Evolutionary conservation across 1,140 invertebrate genomes (phyloP), one percentile per base, ranked within the genome.

Genomic region (Ooceraea biroi): DNA sequence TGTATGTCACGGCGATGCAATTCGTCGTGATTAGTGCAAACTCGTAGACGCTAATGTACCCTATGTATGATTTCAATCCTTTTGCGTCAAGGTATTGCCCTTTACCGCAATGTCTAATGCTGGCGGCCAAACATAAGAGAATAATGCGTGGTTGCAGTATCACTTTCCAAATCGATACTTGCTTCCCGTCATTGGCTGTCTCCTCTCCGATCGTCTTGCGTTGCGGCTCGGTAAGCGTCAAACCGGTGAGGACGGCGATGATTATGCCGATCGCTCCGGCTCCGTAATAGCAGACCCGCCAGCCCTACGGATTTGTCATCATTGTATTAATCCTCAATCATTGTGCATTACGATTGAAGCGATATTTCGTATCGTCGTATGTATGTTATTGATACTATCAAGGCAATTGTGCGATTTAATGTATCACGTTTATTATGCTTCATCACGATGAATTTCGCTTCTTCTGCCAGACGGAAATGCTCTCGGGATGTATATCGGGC

Each of bases 31-130:
- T 63, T 72, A 63, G 44, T 66, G 22, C 36, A 86, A 50, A 7
- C 83, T 46, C 46, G 52, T 85, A 25, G 66, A 82, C 44, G 52
- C 68, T 82, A 68, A 85, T 86, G 11, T 73, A 68, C 60, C 61
- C 69, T 73, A 63, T 14, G 58, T 63, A 52, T 60, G 69, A 77
- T 87, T 30, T 86, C 50, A 86, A 77, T 87, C 85, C 69, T 69
- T 87, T 80, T 22, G 84, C 77, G 57, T 87, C 50, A 84, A 76
- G 46, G 73, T 80, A 85, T 84, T 76, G 63, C 50, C 52, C 94
- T 94, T 94, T 93, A 97, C 97, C 98, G 88, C 97, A 97, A 95
- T 99, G 98, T 90, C 98, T 96, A 76, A 99, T 97, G 61, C 98
- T 98, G 14, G 98, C 98, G 44, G 98, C 98, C 2, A 98, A 90